Conservation (phyloP, 1,140 invertebrate genomes). For the Heliconius hermathena region DNA sequence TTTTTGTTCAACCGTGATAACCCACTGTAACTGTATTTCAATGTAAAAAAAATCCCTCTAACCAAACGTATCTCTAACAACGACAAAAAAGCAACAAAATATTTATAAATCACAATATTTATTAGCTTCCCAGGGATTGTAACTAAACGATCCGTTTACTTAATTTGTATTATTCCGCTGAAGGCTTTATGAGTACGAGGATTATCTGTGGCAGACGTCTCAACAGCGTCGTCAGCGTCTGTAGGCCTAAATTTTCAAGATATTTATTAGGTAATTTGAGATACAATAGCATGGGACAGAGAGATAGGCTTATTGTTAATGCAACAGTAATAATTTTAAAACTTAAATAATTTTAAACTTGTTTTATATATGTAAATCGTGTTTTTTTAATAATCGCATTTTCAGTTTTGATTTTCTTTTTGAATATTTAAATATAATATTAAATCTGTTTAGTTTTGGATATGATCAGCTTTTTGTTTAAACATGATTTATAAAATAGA, state of each 20-base stretch:
- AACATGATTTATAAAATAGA: no score
- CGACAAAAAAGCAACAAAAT: not conserved
- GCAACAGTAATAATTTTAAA: slow-evolving; percentile 63
- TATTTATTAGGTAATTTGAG: slow-evolving; percentile 78
- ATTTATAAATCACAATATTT: not conserved
- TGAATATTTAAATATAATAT: no score
- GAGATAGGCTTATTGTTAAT: slow-evolving; percentile 74
- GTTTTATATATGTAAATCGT: not conserved
- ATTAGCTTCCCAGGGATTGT: slow-evolving; percentile 19
- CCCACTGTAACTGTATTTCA: no score
- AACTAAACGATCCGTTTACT: slow-evolving; percentile 50
- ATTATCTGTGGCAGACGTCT: slow-evolving; percentile 74
- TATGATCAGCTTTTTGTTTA: no score
- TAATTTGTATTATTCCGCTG: slow-evolving; percentile 69
- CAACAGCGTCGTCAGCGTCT: slow-evolving; percentile 60
- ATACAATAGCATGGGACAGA: slow-evolving; percentile 56
- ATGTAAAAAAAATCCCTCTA: no score
- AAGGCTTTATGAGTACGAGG: slow-evolving; percentile 56
- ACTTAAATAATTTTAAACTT: not conserved
- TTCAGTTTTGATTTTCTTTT: no score
- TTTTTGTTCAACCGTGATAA: no score
- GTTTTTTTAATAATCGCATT: no score
- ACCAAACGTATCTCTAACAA: no score
- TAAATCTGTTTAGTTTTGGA: no score
- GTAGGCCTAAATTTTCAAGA: slow-evolving; percentile 80